Evolutionary conservation across 2,113 vertebrate genomes (phyloP).

Genomic region (Pterophyllum scalare): DNA sequence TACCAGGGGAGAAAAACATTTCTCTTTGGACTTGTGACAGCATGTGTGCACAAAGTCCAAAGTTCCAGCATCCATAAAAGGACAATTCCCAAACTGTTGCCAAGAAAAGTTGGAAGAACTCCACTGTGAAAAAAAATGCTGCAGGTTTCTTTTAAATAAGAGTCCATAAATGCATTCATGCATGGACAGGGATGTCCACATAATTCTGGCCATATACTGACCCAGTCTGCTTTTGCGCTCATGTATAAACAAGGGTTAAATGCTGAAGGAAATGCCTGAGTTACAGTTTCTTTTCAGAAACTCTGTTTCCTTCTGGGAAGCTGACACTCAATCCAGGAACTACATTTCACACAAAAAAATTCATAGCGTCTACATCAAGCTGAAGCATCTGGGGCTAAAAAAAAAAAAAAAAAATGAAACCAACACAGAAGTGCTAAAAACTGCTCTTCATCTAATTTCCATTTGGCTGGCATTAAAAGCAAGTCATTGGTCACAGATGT

Average conservation of each 20-base stretch:
- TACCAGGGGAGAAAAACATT: too few species aligned
- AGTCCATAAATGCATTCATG: neutral
- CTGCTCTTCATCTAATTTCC: neutral
- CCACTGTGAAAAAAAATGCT: neutral
- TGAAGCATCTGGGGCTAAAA: neutral
- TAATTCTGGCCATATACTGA: neutral
- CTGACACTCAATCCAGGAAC: neutral
- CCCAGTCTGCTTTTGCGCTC: neutral
- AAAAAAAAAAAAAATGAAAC: neutral
- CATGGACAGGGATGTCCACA: neutral
- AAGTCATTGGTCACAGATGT: too few species aligned
- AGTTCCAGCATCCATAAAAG: neutral
- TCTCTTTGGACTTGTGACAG: neutral
- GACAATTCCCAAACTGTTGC: neutral
- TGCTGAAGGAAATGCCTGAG: neutral
- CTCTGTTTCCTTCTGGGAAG: slow-evolving; percentile 12
- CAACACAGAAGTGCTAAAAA: neutral
- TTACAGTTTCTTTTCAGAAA: neutral
- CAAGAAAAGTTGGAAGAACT: neutral
- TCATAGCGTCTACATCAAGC: neutral
- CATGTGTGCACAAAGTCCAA: slow-evolving; percentile 2
- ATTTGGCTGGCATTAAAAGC: too few species aligned
- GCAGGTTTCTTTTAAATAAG: neutral
- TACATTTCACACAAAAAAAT: neutral
- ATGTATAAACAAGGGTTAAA: neutral